Percentiles rank a stretch among this genome's conserved stretches.
These are phyloP conservation scores for Drosophila yooni DNA, from an alignment of 2,888 invertebrate species.

Conservation along the genomic window DNA sequence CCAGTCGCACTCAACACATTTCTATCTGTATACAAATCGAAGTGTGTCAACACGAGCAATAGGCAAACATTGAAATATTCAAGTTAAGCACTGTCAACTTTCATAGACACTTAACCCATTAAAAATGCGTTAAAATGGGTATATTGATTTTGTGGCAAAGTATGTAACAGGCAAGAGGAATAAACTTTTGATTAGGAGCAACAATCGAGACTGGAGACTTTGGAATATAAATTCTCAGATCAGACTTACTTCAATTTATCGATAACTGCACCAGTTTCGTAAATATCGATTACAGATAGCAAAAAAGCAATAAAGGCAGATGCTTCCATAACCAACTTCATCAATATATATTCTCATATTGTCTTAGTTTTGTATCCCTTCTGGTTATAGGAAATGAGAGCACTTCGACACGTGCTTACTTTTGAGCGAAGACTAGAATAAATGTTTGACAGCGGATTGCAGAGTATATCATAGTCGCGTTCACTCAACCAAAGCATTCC, in stretches of 20 bases:
- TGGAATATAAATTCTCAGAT: background rate
- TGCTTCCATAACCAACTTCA: too few relatives aligned
- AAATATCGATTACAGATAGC: background rate
- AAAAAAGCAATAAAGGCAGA: background rate
- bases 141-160: background rate
- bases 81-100: slow-evolving; percentile 16
- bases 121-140: background rate
- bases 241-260: background rate
- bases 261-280: background rate
- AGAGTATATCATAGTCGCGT: background rate
- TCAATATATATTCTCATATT: too few relatives aligned
- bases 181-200: background rate
- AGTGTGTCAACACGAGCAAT: background rate
- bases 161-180: background rate
- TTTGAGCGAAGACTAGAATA: too few relatives aligned
- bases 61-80: slow-evolving; percentile 26
- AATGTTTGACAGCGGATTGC: background rate
- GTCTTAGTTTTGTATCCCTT: too few relatives aligned
- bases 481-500: background rate
- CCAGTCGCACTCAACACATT: slow-evolving; percentile 47
- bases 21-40: background rate
- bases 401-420: too few relatives aligned
- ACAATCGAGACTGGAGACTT: background rate
- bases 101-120: background rate
- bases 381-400: too few relatives aligned